Evolutionary conservation across 2,113 vertebrate genomes (phyloP).

Genomic region (Semnornis frantzii): DNA sequence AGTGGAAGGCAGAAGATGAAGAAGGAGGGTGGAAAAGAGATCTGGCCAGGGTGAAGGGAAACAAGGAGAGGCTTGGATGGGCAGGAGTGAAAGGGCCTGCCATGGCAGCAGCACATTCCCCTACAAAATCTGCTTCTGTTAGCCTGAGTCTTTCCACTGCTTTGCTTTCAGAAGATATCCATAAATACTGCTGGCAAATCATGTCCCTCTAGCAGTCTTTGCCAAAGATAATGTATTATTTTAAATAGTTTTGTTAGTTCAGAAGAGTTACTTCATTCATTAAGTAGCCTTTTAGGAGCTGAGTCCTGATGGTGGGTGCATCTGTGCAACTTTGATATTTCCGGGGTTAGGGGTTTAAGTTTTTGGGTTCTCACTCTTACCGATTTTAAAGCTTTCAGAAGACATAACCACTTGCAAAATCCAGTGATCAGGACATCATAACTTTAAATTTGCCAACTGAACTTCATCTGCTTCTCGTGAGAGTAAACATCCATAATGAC

Average conservation of each 20-base stretch:
- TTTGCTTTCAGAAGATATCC: not conserved
- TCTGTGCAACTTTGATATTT: not conserved
- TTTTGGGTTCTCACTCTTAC: not conserved
- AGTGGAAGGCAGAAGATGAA: not conserved
- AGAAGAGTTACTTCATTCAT: not conserved
- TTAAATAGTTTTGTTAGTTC: not conserved
- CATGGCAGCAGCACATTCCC: not conserved
- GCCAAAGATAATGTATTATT: not conserved
- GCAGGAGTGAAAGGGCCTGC: accelerated
- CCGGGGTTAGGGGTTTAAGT: not conserved
- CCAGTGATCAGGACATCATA: not conserved
- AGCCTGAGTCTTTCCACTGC: not conserved
- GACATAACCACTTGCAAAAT: not conserved
- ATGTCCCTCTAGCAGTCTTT: not conserved
- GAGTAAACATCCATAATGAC: not conserved
- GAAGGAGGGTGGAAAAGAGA: not conserved
- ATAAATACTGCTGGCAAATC: not conserved
- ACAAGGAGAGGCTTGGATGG: not conserved
- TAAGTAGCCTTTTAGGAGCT: not conserved
- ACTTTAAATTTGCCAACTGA: not conserved
- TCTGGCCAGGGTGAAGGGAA: not conserved
- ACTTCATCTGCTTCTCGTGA: accelerated
- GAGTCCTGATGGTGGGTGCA: not conserved
- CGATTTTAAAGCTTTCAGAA: not conserved
- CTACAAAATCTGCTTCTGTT: not conserved